Evolutionary conservation across 2,797 vertebrate genomes (phyloP), one percentile per base, ranked within the genome.

Genomic region (Scarus forsteni): DNA sequence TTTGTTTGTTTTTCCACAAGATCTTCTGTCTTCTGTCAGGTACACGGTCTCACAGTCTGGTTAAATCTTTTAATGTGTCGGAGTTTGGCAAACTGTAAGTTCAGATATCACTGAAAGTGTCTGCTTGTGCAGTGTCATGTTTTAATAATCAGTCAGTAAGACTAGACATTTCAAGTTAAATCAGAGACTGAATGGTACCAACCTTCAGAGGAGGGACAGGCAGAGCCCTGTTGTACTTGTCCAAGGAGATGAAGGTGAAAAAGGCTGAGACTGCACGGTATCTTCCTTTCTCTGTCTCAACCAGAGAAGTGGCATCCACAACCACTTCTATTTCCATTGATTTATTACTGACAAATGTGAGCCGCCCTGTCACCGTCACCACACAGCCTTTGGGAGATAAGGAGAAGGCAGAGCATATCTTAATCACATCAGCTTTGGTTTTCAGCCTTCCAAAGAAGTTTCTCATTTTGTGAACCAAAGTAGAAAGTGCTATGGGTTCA

Each of bases 261-360:
- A 96, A 98, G 63, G 97, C 98, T 3, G 96, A 97, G 80, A 96
- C 97, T 0, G 97, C 96, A 0, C 96, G 94, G 83, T 96, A 97
- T 60, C 92, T 94, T 51, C 90, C 94, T 70, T 92, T 90, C 0
- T 91, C 80, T 13, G 85, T 77, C 0, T 95, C 94, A 65, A 96
- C 78, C 49, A 98, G 86, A 0, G 94, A 94, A 80, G 96, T 91
- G 0, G 94, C 96, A 0, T 99, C 98, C 50, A 98, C 98, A 78
- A 97, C 89, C 68, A 99, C 98, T 80, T 99, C 96, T 0, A 99
- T 98, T 76, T 99, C 98, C 97, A 99, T 98, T 36, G 98, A 99
- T 67, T 94, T 97, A 85, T 95, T 96, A 88, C 98, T 99, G 0
- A 94, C 94, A 88, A 98, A 99, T 16, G 96, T 99, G 94, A 98